A percentile compares a stretch with the other conserved stretches of the same genome.
phyloP scores from a whole-genome alignment of 2,797 vertebrate genomes.

The Lophius americanus region DNA sequence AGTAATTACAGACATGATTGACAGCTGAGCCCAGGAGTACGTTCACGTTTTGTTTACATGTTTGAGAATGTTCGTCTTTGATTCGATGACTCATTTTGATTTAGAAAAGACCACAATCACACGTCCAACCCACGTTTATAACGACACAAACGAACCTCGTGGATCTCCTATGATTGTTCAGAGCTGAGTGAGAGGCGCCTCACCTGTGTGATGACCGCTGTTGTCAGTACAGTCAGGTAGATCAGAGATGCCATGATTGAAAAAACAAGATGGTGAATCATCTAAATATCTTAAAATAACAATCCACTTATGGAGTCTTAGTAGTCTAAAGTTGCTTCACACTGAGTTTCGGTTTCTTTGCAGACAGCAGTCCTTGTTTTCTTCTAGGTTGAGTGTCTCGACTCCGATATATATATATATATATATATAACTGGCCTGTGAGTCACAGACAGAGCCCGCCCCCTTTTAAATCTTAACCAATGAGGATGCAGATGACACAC shows the following conservation, averaged over 20 bases:
- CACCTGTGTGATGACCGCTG: slow-evolving; percentile 72
- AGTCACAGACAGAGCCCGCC: slow-evolving; percentile 42
- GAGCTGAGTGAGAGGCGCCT: slow-evolving; percentile 15
- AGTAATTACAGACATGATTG: no score
- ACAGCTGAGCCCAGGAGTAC: no score
- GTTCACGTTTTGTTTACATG: no score
- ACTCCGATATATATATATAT: slow-evolving; percentile 48
- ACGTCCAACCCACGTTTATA: no score
- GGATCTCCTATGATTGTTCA: no score
- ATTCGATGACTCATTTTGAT: no score
- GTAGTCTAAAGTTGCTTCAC: slow-evolving; percentile 8
- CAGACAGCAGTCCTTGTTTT: slow-evolving; percentile 24
- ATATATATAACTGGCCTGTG: slow-evolving; percentile 36
- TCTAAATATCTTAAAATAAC: background rate
- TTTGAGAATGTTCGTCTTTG: no score
- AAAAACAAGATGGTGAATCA: slow-evolving; percentile 5
- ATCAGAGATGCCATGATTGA: slow-evolving; percentile 63
- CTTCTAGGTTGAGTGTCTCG: slow-evolving; percentile 2
- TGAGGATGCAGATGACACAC: slow-evolving; percentile 40
- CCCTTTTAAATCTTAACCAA: slow-evolving; percentile 52
- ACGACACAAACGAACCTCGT: no score
- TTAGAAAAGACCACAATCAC: no score
- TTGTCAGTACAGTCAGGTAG: slow-evolving; percentile 65
- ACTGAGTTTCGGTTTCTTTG: background rate
- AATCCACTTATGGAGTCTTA: slow-evolving; percentile 6